Evolutionary conservation across 2,888 invertebrate species (phyloP).

Genomic region (Eupithecia insigniata): DNA sequence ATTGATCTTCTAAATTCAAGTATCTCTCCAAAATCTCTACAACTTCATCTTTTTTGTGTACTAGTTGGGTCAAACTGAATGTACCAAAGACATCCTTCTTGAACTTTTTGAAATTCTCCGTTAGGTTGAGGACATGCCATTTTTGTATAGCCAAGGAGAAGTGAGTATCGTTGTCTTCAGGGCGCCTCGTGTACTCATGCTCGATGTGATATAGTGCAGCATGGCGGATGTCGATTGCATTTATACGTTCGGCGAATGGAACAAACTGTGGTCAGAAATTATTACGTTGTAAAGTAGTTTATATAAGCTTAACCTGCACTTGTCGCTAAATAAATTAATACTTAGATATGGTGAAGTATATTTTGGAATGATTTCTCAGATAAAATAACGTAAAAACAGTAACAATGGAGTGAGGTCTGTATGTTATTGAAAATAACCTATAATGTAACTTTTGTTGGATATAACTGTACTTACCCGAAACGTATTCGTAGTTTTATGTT

Average conservation of each 20-base stretch:
- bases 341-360: background rate
- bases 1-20: slow-evolving; percentile 87
- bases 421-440: slow-evolving; percentile 50
- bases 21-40: slow-evolving; percentile 89
- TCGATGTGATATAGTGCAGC: slow-evolving; percentile 94
- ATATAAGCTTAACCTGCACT: background rate
- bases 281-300: background rate
- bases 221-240: slow-evolving; percentile 90
- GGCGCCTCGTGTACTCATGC: slow-evolving; percentile 89
- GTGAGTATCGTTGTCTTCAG: slow-evolving; percentile 89
- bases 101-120: slow-evolving; percentile 91
- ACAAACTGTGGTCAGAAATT: slow-evolving; percentile 85
- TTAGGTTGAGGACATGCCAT: slow-evolving; percentile 95
- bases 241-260: slow-evolving; percentile 94
- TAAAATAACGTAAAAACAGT: background rate
- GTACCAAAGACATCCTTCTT: slow-evolving; percentile 89
- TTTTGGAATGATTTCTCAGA: background rate
- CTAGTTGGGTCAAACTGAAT: slow-evolving; percentile 92
- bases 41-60: slow-evolving; percentile 91
- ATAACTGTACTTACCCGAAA: slow-evolving; percentile 86
- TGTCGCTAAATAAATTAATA: background rate
- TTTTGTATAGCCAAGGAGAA: slow-evolving; percentile 93
- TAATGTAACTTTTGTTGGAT: slow-evolving; percentile 25
- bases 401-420: background rate
- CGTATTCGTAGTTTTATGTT: slow-evolving; percentile 90